phyloP scores from a whole-genome alignment of 2,888 invertebrate genomes.

The Dendrolimus houi region DNA sequence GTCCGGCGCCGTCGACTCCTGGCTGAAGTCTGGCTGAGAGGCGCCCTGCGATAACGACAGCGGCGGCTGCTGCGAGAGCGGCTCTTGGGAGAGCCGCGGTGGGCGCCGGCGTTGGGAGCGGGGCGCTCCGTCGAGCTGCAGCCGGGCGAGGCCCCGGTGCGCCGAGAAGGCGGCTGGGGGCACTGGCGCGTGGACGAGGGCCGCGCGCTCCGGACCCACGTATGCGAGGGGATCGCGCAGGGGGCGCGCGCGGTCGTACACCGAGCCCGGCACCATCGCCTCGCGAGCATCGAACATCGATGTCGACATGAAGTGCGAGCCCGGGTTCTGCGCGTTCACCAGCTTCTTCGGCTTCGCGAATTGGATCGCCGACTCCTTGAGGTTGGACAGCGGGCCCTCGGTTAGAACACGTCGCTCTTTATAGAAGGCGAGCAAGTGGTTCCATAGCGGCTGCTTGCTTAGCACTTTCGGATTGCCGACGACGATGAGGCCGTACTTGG shows the following conservation, averaged over 20 bases:
- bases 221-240: slow-evolving; percentile 94
- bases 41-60: slow-evolving; percentile 84
- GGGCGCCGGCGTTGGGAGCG: slow-evolving; percentile 68
- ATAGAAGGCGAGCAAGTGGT: slow-evolving; percentile 96
- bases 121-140: slow-evolving; percentile 80
- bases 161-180: slow-evolving; percentile 97
- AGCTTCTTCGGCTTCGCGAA: slow-evolving; percentile 98
- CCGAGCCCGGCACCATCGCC: slow-evolving; percentile 94
- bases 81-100: slow-evolving; percentile 79
- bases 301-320: slow-evolving; percentile 97
- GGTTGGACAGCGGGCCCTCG: slow-evolving; percentile 97
- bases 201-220: slow-evolving; percentile 90
- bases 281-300: slow-evolving; percentile 98
- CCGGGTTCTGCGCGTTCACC: slow-evolving; percentile 95
- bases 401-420: slow-evolving; percentile 98
- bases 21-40: slow-evolving; percentile 84
- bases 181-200: slow-evolving; percentile 87
- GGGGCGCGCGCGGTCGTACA: slow-evolving; percentile 90
- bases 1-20: slow-evolving; percentile 90
- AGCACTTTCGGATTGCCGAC: slow-evolving; percentile 99
- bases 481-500: slow-evolving; percentile 98
- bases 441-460: slow-evolving; percentile 99
- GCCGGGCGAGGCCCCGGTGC: slow-evolving; percentile 86
- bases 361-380: slow-evolving; percentile 97
- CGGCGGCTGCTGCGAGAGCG: slow-evolving; percentile 83